phyloP scores from a whole-genome alignment of 2,888 invertebrate species.

The Pyrochroa serraticornis region DNA sequence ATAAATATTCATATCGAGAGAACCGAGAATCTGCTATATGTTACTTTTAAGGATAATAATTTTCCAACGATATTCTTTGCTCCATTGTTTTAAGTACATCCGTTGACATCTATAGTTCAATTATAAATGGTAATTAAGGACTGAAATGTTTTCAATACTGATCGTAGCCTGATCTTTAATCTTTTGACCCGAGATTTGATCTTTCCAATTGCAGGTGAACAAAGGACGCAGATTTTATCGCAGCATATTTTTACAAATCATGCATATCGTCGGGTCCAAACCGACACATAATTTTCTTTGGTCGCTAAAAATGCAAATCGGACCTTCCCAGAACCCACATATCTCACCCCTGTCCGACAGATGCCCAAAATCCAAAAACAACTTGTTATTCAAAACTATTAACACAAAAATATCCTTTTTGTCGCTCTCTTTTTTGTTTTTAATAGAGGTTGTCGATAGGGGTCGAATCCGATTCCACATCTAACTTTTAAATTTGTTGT shows the following conservation, averaged over 20 bases:
- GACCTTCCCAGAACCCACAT: no score
- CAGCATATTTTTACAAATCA: not conserved
- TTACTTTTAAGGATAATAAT: constrained; percentile 24
- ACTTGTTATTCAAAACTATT: no score
- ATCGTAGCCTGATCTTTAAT: constrained; percentile 51
- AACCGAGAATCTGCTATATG: constrained; percentile 19
- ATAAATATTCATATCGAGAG: constrained; percentile 26
- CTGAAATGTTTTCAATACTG: constrained; percentile 33
- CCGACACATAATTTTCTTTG: no score
- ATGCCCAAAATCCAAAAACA: no score
- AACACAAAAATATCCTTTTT: no score
- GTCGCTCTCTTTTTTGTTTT: no score
- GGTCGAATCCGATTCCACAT: no score
- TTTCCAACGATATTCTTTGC: constrained; percentile 26
- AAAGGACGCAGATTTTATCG: constrained; percentile 7
- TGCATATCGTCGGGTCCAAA: no score
- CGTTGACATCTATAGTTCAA: constrained; percentile 44
- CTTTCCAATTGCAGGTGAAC: constrained; percentile 25
- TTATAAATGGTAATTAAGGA: constrained; percentile 46
- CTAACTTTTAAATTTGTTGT: no score
- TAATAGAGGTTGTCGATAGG: no score
- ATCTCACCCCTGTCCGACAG: no score
- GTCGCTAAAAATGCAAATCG: no score
- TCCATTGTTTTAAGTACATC: constrained; percentile 36
- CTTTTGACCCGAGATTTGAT: constrained; percentile 51